These are phyloP conservation scores for Cantharis lateralis DNA, from an alignment of 2,888 invertebrate species.

Conservation along the genomic window DNA sequence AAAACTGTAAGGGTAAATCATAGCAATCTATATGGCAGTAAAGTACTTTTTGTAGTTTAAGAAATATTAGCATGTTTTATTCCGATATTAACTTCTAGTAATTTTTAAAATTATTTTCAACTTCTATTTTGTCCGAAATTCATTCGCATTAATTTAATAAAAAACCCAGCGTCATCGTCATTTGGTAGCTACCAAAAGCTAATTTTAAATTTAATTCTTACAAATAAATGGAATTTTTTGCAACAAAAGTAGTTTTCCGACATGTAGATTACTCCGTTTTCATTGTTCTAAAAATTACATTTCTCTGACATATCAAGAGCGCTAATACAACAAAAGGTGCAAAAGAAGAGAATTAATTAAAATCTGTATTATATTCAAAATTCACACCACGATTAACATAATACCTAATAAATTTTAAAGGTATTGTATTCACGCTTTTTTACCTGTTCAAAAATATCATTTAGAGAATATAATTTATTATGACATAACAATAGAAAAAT, in stretches of 20 bases:
- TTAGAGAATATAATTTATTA: background rate
- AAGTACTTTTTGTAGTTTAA: too few relatives aligned
- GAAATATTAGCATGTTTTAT: too few relatives aligned
- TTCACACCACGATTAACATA: background rate
- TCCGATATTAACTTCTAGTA: too few relatives aligned
- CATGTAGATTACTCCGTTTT: background rate
- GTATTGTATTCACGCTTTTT: background rate
- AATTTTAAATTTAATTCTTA: background rate
- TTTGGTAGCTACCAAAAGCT: background rate
- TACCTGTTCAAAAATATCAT: background rate
- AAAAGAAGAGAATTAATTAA: background rate
- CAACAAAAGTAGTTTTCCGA: background rate
- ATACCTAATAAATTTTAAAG: background rate
- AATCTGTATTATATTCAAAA: background rate
- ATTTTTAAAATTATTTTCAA: too few relatives aligned
- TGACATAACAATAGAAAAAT: background rate
- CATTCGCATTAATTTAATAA: background rate
- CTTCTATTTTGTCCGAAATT: background rate
- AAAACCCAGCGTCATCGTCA: background rate
- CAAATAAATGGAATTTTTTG: background rate
- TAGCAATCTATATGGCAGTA: too few relatives aligned
- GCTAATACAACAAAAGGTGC: background rate
- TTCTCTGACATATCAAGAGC: background rate
- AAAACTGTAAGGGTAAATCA: too few relatives aligned
- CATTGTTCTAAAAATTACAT: background rate